A percentile compares a stretch with the other conserved stretches of the same genome.
These are phyloP conservation scores for Steinernema hermaphroditum DNA, from an alignment of 2,888 invertebrate genomes.

Conservation along the genomic window DNA sequence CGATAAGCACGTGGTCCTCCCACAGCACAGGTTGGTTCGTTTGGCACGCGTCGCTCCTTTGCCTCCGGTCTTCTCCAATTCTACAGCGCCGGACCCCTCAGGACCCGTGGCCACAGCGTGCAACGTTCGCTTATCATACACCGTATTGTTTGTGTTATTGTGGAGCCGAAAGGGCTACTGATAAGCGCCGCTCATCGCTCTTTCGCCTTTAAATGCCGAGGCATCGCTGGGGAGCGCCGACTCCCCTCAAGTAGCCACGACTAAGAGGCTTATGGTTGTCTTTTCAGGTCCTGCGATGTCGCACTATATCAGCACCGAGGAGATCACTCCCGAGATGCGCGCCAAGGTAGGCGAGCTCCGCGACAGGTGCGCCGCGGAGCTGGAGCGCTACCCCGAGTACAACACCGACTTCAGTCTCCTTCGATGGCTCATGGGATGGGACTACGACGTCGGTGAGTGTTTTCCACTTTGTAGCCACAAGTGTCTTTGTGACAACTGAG, in stretches of 20 bases:
- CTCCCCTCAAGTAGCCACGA: no score
- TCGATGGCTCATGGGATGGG: slow-evolving; percentile 62
- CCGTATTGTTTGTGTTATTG: slow-evolving; percentile 25
- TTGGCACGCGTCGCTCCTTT: no score
- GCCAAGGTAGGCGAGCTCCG: slow-evolving; percentile 41
- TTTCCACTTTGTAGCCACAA: no score
- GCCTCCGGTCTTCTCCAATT: no score
- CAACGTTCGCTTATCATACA: slow-evolving; percentile 18
- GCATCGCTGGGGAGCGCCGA: no score
- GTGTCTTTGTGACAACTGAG: no score
- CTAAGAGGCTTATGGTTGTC: no score
- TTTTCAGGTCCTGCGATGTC: no score
- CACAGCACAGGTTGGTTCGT: no score
- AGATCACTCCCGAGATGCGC: slow-evolving; percentile 18
- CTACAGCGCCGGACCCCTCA: no score
- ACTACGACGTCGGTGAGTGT: slow-evolving; percentile 55
- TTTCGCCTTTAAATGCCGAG: no score
- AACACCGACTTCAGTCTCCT: slow-evolving; percentile 58
- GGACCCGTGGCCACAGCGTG: slow-evolving; percentile 1
- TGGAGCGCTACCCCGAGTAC: slow-evolving; percentile 42
- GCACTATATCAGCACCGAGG: not conserved
- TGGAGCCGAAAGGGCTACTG: slow-evolving; percentile 12
- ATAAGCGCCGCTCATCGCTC: slow-evolving; percentile 17
- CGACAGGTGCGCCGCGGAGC: slow-evolving; percentile 39
- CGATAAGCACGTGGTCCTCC: no score